A percentile compares a stretch with the other conserved stretches of the same genome.
phyloP scores from a whole-genome alignment of 2,888 invertebrate species.

The Agriotes lineatus region DNA sequence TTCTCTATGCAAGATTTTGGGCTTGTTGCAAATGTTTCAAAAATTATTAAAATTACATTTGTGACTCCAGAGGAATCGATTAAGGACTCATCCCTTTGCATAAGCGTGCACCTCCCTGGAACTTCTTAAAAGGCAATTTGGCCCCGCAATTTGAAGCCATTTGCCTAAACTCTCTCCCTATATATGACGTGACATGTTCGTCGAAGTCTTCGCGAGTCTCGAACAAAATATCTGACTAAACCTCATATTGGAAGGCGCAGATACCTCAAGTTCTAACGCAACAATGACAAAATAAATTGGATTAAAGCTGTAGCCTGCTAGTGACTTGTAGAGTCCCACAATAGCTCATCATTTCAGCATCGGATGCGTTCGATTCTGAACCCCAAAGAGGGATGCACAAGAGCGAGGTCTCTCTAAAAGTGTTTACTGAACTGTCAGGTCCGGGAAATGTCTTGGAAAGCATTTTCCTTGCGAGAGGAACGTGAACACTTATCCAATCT shows the following conservation, averaged over 20 bases:
- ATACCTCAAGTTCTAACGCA: constrained; percentile 62
- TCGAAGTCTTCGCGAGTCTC: constrained; percentile 30
- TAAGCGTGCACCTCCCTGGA: no score
- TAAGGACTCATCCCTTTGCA: no score
- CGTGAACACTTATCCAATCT: constrained; percentile 66
- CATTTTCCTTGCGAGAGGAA: constrained; percentile 61
- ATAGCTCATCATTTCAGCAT: constrained; percentile 65
- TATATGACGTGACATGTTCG: constrained; percentile 32
- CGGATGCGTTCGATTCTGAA: constrained; percentile 45
- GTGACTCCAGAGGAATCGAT: no score
- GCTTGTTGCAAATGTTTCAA: no score
- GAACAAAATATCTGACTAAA: constrained; percentile 41
- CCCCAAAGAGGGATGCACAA: constrained; percentile 50
- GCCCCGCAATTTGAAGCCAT: neutral
- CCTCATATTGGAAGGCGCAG: constrained; percentile 48
- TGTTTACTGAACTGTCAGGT: constrained; percentile 67
- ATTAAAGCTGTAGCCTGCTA: constrained; percentile 66
- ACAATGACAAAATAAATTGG: constrained; percentile 68
- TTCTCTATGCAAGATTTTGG: no score
- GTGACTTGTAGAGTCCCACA: constrained; percentile 65
- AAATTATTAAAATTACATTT: no score
- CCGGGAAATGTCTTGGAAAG: constrained; percentile 65
- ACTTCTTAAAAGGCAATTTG: neutral
- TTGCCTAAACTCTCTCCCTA: neutral
- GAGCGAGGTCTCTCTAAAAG: constrained; percentile 58